phyloP scores from a whole-genome alignment of 2,888 invertebrate species.

The Exephanes ischioxanthus region DNA sequence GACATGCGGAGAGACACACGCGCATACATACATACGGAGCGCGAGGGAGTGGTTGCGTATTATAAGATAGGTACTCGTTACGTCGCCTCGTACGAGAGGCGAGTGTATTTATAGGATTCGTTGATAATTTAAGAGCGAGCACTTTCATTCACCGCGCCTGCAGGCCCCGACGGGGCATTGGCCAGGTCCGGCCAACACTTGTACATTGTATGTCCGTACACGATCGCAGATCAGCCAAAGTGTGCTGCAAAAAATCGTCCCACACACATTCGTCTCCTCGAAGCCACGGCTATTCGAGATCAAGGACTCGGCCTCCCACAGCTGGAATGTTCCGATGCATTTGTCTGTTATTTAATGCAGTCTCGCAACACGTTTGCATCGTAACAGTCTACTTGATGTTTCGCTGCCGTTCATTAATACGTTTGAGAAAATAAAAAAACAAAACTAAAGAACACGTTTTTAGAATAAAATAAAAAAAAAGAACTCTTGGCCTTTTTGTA shows the following conservation, averaged over 20 bases:
- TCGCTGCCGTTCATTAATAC: not conserved
- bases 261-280: slow-evolving; percentile 39
- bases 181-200: not conserved
- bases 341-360: slow-evolving; percentile 36
- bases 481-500: not conserved
- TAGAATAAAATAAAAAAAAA: not conserved
- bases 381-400: not conserved
- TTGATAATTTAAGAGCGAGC: slow-evolving; percentile 53
- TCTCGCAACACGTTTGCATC: not conserved
- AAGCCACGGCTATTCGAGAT: slow-evolving; percentile 33
- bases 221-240: slow-evolving; percentile 1
- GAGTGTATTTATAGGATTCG: slow-evolving; percentile 56
- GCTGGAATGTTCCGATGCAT: slow-evolving; percentile 20
- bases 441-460: not conserved
- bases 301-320: slow-evolving; percentile 45
- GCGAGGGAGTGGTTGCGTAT: slow-evolving; percentile 51
- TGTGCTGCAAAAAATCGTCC: slow-evolving; percentile 13
- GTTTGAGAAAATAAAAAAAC: not conserved
- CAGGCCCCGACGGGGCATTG: not conserved
- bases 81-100: slow-evolving; percentile 22
- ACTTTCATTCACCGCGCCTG: slow-evolving; percentile 42
- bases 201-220: not conserved
- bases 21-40: not conserved
- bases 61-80: slow-evolving; percentile 37
- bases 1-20: not conserved